phyloP scores from a whole-genome alignment of 2,888 invertebrate species.

The Homarus gammarus region DNA sequence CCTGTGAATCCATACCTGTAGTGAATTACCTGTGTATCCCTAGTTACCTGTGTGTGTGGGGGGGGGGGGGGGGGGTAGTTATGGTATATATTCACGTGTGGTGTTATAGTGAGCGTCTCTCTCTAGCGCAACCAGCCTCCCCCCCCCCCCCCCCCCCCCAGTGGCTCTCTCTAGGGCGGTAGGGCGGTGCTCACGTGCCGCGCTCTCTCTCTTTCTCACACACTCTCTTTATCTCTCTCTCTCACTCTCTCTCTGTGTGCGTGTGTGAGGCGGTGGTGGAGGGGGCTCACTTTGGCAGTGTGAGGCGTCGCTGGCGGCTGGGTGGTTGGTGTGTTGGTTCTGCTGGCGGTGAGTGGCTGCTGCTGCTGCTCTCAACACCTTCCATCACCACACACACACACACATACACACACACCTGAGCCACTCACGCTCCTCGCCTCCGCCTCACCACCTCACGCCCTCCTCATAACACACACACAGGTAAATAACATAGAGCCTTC shows the following conservation, averaged over 20 bases:
- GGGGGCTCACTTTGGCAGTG: not conserved
- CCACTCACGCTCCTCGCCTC: not conserved
- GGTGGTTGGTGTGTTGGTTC: not conserved
- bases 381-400: not conserved
- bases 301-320: slow-evolving; percentile 5
- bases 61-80: not conserved
- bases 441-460: not conserved
- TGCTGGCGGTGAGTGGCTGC: not conserved
- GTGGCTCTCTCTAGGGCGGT: not conserved
- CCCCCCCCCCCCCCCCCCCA: too few relatives aligned
- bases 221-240: too few relatives aligned
- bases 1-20: too few relatives aligned
- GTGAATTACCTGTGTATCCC: too few relatives aligned
- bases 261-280: not conserved
- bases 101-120: not conserved
- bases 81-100: too few relatives aligned
- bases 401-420: too few relatives aligned
- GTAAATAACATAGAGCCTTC: too few relatives aligned
- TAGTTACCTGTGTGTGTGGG: not conserved
- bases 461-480: not conserved
- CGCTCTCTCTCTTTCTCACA: not conserved
- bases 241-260: not conserved
- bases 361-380: not conserved
- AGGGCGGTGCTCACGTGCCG: not conserved
- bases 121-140: not conserved